phyloP scores from a whole-genome alignment of 2,797 vertebrate genomes.

The Peromyscus melanophrys region DNA sequence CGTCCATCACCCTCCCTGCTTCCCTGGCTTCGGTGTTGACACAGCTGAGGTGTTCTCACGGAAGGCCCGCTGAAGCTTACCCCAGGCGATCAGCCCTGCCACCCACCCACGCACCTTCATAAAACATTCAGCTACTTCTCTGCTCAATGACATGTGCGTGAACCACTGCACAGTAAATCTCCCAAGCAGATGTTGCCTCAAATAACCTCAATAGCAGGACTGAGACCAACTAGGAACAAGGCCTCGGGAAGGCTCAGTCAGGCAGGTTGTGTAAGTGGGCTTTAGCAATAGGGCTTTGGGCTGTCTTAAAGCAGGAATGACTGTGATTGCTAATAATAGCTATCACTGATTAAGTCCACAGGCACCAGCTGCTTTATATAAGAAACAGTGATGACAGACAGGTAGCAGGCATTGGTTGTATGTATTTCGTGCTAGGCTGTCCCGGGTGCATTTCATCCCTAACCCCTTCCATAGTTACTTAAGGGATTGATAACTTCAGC shows the following conservation, averaged over 20 bases:
- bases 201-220: conserved; percentile 10
- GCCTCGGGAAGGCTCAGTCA: background rate
- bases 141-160: background rate
- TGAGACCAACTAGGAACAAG: conserved; percentile 13
- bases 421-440: background rate
- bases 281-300: background rate
- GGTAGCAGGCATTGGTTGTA: background rate
- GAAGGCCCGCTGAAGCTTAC: background rate
- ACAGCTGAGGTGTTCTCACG: background rate
- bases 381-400: conserved; percentile 19
- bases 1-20: background rate
- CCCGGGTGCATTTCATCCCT: background rate
- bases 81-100: background rate
- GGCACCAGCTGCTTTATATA: conserved; percentile 58
- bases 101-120: background rate
- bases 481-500: background rate
- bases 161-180: background rate
- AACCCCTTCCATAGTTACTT: background rate
- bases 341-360: conserved; percentile 60
- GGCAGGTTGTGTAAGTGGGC: background rate
- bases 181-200: background rate
- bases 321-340: conserved; percentile 58
- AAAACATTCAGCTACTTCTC: conserved; percentile 31
- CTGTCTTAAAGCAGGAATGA: conserved; percentile 54
- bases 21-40: background rate